Evolutionary conservation across 1,140 invertebrate genomes (phyloP), one percentile per base, ranked within the genome.

Genomic region (Euwallacea similis): DNA sequence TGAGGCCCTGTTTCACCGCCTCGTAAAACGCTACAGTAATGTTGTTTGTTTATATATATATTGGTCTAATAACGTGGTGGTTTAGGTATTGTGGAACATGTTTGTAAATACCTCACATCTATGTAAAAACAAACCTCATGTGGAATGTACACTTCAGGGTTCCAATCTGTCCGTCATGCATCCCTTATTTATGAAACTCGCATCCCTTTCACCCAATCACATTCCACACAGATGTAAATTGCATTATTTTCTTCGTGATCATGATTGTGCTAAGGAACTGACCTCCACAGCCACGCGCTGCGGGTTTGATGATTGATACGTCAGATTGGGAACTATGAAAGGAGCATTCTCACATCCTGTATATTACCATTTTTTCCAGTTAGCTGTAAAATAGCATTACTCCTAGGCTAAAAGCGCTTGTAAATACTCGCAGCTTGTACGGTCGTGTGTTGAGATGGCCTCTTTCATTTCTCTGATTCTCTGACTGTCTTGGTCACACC

Each of bases 301-400:
- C 74, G 76, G 76, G 73, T 77, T 66, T 73, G 76, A 74, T 73
- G 66, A 68, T 60, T 73, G 76, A 76, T 76, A 72, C 69, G 75
- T 77, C 76, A 77, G 76, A 77, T 77, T 77, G 76, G 76, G 76
- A 77, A 77, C 75, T 77, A 76, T 84, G 83, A 87, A 86, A 86
- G 85, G 85, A 84, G 85, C 86, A 87, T 87, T 87, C 86, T 87
- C 86, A 86, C 86, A 85, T 86, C 83, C 81, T 42, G 11, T 65
- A 81, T 50, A 50, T 50, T 50, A 50, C 46, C 9, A 58, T 58
- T 15, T 15, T 58, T 84, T 76, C 80, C 16, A 6, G 56, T 33
- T 15, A 56, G 56, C 56, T 61, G 59, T 41, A 61, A 61, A 61
- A 43, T 61, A 61, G 59, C 59, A 61, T 61, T 42, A n/a, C 10